Evolutionary conservation across 2,113 vertebrate genomes (phyloP), one percentile per base, ranked within the genome.

Genomic region (Saimiri boliviensis): DNA sequence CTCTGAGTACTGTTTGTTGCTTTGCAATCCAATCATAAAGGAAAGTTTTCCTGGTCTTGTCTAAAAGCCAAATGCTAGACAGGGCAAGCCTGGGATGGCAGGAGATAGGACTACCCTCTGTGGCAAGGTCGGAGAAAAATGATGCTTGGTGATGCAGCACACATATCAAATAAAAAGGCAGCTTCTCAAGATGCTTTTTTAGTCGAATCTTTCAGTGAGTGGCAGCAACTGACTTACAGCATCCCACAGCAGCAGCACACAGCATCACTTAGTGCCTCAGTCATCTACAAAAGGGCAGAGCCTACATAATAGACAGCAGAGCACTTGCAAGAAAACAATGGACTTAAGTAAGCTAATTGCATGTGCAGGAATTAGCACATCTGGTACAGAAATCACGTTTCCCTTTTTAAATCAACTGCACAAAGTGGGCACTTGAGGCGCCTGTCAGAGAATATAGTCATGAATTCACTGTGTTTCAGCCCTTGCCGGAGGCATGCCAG

Each of bases 391-490:
- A 23, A 49, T 23, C 70, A 20, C n/a, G 16, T 5, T 19, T 92
- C 13, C 63, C 52, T 54, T 95, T 96, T 47, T 93, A 94, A 77
- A 87, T 87, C 80, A 85, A 10, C 10, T 56, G 77, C 42, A 63
- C 37, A 14, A 35, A 89, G 92, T 81, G 21, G 70, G 37, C 63
- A 9, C 60, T 56, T 70, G 86, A 93, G 93, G 86, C 45, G 56
- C 87, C 70, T 12, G 35, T 68, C 71, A 45, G 93, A 85, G 79
- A 93, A 71, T 32, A 73, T 25, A 79, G 1, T 85, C 66, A 8
- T 49, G 80, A 86, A 76, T 25, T 88, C 63, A 66, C 71, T 92
- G 0, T 2, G 25, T 66, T 12, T 47, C 80, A 92, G n/a, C 63
- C 37, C 86, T 96, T 85, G 93, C 94, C 85, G 47, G 42, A 87